Percentiles rank a stretch among this genome's conserved stretches.
Conservation (phyloP, 2,888 invertebrate species). For the Archips xylosteana region DNA sequence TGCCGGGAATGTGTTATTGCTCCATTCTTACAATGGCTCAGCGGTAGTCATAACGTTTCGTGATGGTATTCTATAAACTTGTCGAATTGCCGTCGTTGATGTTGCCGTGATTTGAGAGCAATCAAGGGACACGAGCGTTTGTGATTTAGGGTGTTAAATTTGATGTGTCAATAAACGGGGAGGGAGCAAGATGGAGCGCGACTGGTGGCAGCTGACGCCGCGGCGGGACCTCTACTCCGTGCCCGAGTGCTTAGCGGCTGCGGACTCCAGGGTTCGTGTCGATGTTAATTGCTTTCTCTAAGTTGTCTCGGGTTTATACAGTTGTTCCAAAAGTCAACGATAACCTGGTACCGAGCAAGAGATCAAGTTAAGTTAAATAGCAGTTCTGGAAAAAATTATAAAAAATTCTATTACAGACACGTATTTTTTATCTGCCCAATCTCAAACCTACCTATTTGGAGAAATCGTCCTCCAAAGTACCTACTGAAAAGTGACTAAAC, state of each 20-base stretch:
- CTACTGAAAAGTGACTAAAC: no score
- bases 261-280: conserved; percentile 86
- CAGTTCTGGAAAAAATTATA: no score
- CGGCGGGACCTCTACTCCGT: conserved; percentile 70
- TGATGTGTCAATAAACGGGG: conserved; percentile 32
- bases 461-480: not conserved
- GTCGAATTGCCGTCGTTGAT: not conserved
- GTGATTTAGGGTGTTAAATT: conserved; percentile 28
- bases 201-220: conserved; percentile 84
- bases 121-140: not conserved
- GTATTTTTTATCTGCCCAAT: no score
- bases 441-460: no score
- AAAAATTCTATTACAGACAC: no score
- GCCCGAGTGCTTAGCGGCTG: conserved; percentile 85
- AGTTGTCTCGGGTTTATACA: not conserved
- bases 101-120: not conserved
- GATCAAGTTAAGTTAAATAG: no score
- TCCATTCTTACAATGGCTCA: conserved; percentile 16
- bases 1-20: conserved; percentile 12
- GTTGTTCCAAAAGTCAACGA: no score
- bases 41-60: conserved; percentile 16
- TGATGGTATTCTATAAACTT: not conserved
- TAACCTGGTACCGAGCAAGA: no score
- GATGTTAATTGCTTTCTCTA: not conserved
- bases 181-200: conserved; percentile 62